Evolutionary conservation across 2,888 invertebrate genomes (phyloP).

Genomic region (Lissonota sp.): DNA sequence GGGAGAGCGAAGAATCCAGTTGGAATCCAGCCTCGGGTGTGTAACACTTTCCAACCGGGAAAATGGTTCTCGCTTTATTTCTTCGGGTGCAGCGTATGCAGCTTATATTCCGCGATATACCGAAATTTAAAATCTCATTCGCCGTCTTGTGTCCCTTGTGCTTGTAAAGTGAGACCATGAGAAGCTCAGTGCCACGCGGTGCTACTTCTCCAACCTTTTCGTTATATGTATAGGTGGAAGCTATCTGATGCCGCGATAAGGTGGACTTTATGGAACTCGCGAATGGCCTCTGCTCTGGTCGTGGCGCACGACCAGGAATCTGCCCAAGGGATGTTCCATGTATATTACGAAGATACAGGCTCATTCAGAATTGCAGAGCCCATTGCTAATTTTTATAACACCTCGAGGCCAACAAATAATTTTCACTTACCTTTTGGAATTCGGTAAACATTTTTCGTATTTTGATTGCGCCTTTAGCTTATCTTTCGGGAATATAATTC

Average conservation of each 20-base stretch:
- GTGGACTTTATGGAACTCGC: constrained; percentile 65
- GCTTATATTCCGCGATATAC: constrained; percentile 66
- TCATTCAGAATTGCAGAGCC: constrained; percentile 7
- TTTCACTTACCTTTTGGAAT: no score
- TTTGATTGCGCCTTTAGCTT: no score
- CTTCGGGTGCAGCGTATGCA: background rate
- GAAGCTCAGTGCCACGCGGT: constrained; percentile 29
- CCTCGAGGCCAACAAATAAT: no score
- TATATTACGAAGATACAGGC: constrained; percentile 7
- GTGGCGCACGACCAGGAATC: constrained; percentile 34
- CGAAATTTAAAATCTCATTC: constrained; percentile 75
- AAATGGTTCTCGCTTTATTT: background rate
- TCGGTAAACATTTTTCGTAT: no score
- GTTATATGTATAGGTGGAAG: constrained; percentile 8
- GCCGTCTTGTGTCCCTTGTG: constrained; percentile 61
- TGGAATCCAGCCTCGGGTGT: background rate
- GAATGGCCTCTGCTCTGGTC: constrained; percentile 56
- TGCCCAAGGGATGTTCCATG: constrained; percentile 17
- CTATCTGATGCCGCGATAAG: constrained; percentile 61
- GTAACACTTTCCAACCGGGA: background rate
- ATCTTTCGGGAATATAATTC: no score
- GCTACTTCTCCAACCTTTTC: constrained; percentile 28
- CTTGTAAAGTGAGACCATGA: constrained; percentile 36
- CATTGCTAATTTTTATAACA: no score
- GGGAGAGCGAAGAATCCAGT: background rate